Evolutionary conservation across 2,797 vertebrate species (phyloP).

Genomic region (Centropyge bicolor): DNA sequence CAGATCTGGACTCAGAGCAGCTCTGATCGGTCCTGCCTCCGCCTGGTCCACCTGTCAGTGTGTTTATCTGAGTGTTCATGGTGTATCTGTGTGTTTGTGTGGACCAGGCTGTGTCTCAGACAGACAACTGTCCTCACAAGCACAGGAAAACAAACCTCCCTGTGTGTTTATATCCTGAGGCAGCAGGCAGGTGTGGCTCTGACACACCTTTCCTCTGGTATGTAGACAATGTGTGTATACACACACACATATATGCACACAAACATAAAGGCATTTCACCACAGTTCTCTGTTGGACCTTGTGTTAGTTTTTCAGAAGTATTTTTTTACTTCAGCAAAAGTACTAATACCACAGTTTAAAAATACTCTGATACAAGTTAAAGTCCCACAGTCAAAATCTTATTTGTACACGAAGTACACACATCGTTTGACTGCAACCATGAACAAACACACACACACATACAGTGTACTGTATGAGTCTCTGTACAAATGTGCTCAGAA

Average conservation of each 20-base stretch:
- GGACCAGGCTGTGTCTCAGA: neutral
- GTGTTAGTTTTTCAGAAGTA: too few species aligned
- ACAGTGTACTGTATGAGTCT: too few species aligned
- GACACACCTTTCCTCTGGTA: conserved; percentile 67
- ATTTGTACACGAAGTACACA: too few species aligned
- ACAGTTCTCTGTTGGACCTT: too few species aligned
- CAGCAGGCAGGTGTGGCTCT: conserved; percentile 49
- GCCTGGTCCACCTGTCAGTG: neutral
- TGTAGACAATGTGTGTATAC: conserved; percentile 25
- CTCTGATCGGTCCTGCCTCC: neutral
- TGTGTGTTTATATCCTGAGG: conserved; percentile 47
- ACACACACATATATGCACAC: neutral
- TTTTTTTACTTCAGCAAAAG: too few species aligned
- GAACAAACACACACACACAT: neutral
- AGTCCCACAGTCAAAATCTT: too few species aligned
- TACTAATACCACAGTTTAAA: too few species aligned
- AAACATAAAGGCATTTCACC: neutral
- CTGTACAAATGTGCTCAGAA: neutral
- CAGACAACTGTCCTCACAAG: conserved; percentile 20
- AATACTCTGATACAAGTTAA: too few species aligned
- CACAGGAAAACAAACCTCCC: neutral
- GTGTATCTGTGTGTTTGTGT: conserved; percentile 9
- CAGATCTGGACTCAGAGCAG: neutral
- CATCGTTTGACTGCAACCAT: too few species aligned
- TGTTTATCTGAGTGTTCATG: neutral